phyloP scores from a whole-genome alignment of 2,888 invertebrate genomes.

The Iphiclides podalirius region DNA sequence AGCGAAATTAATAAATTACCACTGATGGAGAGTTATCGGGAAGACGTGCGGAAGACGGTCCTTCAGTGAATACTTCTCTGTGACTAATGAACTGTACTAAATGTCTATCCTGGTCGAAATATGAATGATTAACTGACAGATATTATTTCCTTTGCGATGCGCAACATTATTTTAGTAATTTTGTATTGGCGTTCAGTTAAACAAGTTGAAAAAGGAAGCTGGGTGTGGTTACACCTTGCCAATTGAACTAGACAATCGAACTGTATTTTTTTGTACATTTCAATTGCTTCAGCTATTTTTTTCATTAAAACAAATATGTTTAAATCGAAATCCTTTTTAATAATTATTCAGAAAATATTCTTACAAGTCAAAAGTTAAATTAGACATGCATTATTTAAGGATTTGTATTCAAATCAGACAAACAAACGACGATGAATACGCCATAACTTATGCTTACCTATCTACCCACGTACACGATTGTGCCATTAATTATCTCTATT shows the following conservation, averaged over 20 bases:
- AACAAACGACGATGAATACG: background rate
- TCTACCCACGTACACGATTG: background rate
- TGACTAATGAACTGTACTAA: slow-evolving; percentile 51
- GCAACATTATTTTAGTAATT: no score
- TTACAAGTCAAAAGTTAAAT: no score
- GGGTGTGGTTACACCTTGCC: no score
- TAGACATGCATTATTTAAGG: no score
- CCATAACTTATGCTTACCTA: background rate
- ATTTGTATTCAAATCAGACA: background rate
- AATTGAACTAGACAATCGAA: no score
- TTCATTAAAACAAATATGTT: no score
- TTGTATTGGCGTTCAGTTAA: no score
- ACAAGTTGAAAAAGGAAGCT: no score
- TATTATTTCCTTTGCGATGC: slow-evolving; percentile 36
- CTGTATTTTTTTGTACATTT: no score
- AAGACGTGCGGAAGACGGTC: slow-evolving; percentile 35
- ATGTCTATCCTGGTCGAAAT: slow-evolving; percentile 46
- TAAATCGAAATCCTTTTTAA: no score
- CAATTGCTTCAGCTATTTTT: no score
- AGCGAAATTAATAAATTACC: slow-evolving; percentile 74
- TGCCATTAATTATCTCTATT: slow-evolving; percentile 18
- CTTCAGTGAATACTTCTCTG: slow-evolving; percentile 25
- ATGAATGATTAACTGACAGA: slow-evolving; percentile 46
- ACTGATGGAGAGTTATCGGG: slow-evolving; percentile 47
- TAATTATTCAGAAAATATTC: no score